These are phyloP conservation scores for Loris lydekkerianus DNA, from an alignment of 2,797 vertebrate genomes.

Conservation along the genomic window DNA sequence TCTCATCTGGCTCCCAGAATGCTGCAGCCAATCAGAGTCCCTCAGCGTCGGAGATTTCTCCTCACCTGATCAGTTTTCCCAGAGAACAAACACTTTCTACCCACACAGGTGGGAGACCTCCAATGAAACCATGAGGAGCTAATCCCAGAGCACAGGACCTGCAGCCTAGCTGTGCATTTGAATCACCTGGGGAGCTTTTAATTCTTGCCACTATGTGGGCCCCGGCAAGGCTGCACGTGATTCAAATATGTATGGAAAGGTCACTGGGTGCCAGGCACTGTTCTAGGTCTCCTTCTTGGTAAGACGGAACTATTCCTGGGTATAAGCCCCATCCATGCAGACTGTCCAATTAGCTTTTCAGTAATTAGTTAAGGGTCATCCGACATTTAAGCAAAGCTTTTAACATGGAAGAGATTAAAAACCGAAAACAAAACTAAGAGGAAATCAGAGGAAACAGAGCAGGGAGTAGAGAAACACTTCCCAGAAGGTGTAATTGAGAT, in stretches of 20 bases:
- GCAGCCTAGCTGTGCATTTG: too few species aligned
- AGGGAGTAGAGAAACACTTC: conserved; percentile 52
- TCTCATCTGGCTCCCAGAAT: neutral
- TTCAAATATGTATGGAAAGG: neutral
- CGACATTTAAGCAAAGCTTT: conserved; percentile 18
- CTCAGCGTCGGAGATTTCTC: neutral
- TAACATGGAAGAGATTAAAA: conserved; percentile 25
- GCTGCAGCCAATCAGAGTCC: too few species aligned
- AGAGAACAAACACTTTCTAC: neutral
- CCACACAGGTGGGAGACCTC: neutral
- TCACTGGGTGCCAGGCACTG: neutral
- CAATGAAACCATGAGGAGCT: neutral
- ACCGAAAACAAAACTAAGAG: conserved; percentile 22
- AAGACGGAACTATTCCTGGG: neutral
- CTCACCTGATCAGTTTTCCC: neutral
- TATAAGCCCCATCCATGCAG: neutral
- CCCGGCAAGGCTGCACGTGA: neutral
- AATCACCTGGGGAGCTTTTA: neutral
- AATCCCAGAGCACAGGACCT: neutral
- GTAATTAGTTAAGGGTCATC: neutral
- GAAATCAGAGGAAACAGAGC: conserved; percentile 49
- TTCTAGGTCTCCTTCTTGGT: neutral
- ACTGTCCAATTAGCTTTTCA: conserved; percentile 1
- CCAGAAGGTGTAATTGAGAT: conserved; percentile 14
- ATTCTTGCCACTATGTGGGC: neutral